Evolutionary conservation across 2,888 invertebrate genomes (phyloP), one percentile per base, ranked within the genome.

Genomic region (Lasioglossum oenotherae): DNA sequence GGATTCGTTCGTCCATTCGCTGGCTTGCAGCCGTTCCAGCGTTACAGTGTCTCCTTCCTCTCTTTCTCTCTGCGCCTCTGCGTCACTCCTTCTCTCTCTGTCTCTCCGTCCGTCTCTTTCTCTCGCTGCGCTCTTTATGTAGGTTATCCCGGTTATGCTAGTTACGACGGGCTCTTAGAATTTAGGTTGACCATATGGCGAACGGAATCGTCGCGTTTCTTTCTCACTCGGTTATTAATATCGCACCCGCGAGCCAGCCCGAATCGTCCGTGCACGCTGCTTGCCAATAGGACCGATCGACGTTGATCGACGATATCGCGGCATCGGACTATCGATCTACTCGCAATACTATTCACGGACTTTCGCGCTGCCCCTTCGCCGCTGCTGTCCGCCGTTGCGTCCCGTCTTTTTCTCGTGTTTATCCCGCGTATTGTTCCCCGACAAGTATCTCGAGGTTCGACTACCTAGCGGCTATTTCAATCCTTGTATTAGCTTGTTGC

Each of bases 151-250:
- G 86, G 87, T 90, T 91, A 90, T 79, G 84, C 85, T 85, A 86
- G 88, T 88, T 86, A 88, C 77, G 85, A 81, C 78, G 82, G 82
- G 16, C 89, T 86, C 80, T 91, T 89, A 92, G 91, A 91, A 93
- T 92, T 92, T 92, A 92, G 92, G 92, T 92, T 92, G 92, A 91
- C 92, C 93, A 91, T 91, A 93, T 92, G 93, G 92, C 88, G 89
- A 87, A 86, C 88, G 82, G 86, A 91, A 90, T 86, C 82, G 91
- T 87, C 82, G 84, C 88, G 88, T 91, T 92, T 91, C 88, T 92
- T 91, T 91, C 89, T 80, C 84, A 27, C 82, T 31, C 27, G 83
- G 88, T 92, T 92, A 91, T 92, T 91, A 91, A 91, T 91, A 92
- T 86, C 90, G 85, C 64, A 8, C 78, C 57, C 53, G 74, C 81